Evolutionary conservation across 2,888 invertebrate genomes (phyloP).

Genomic region (Epirrita christyi): DNA sequence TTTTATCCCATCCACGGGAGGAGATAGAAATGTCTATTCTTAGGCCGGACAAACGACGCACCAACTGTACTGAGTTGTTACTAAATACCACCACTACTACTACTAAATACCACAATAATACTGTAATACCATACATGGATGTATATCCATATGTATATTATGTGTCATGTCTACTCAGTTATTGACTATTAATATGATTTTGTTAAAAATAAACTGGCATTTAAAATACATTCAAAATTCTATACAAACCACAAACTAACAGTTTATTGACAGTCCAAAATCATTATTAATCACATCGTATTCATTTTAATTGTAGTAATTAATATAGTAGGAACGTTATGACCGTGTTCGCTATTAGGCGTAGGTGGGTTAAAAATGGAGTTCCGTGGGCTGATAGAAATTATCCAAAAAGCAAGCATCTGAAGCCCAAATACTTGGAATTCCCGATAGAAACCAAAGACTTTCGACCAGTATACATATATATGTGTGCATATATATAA

Average conservation of each 20-base stretch:
- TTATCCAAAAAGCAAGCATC: not conserved
- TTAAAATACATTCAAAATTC: not conserved
- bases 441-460: conserved; percentile 2
- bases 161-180: no score
- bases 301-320: conserved; percentile 30
- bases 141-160: no score
- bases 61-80: no score
- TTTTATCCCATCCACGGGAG: no score
- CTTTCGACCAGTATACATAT: no score
- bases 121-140: no score
- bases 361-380: conserved; percentile 7
- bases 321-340: conserved; percentile 27
- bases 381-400: conserved; percentile 18
- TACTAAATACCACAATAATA: no score
- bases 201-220: no score
- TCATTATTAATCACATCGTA: conserved; percentile 26
- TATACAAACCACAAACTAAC: not conserved
- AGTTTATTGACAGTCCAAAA: conserved; percentile 9
- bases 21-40: no score
- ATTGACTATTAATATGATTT: no score
- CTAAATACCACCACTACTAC: no score
- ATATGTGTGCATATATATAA: not conserved
- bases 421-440: conserved; percentile 1
- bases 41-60: no score
- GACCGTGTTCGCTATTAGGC: not conserved